phyloP scores from a whole-genome alignment of 2,113 vertebrate species.

The Callopanchax toddi region DNA sequence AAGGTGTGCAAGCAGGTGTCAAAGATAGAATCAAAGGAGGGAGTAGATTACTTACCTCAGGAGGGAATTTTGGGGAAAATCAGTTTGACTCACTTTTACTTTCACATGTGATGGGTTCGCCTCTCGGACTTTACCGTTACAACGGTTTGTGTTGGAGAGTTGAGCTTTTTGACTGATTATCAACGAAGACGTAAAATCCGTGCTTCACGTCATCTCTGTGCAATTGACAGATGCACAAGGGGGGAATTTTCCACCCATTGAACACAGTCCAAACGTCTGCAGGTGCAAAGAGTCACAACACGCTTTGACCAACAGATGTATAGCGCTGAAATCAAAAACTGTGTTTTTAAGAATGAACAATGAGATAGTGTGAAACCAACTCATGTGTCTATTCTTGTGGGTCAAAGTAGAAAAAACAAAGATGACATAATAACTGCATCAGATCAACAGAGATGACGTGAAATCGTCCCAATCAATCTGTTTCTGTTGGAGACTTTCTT shows the following conservation, averaged over 20 bases:
- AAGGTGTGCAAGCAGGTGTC: conserved; percentile 54
- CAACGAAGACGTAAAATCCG: conserved; percentile 54
- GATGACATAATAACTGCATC: conserved; percentile 7
- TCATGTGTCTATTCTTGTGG: background rate
- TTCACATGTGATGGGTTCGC: conserved; percentile 4
- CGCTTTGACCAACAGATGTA: conserved; percentile 10
- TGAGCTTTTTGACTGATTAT: conserved; percentile 54
- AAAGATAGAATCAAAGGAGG: conserved; percentile 58
- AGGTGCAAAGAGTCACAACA: conserved; percentile 22
- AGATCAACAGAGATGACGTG: conserved; percentile 60
- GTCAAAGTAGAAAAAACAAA: conserved; percentile 23
- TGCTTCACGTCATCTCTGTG: conserved; percentile 69
- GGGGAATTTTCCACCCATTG: conserved; percentile 54
- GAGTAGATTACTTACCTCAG: conserved; percentile 34
- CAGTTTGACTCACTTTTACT: conserved; percentile 16
- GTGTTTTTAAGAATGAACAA: too few relatives aligned
- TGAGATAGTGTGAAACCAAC: too few relatives aligned
- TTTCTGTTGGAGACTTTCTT: too few relatives aligned
- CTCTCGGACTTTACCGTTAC: background rate
- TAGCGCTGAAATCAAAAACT: too few relatives aligned
- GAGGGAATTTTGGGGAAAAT: conserved; percentile 16
- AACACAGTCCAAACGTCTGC: conserved; percentile 57
- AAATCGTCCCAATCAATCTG: conserved; percentile 21
- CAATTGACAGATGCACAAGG: conserved; percentile 59
- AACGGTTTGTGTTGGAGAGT: conserved; percentile 36